These are phyloP conservation scores for Trematomus loennbergii DNA, from an alignment of 2,113 vertebrate genomes.

Conservation along the genomic window DNA sequence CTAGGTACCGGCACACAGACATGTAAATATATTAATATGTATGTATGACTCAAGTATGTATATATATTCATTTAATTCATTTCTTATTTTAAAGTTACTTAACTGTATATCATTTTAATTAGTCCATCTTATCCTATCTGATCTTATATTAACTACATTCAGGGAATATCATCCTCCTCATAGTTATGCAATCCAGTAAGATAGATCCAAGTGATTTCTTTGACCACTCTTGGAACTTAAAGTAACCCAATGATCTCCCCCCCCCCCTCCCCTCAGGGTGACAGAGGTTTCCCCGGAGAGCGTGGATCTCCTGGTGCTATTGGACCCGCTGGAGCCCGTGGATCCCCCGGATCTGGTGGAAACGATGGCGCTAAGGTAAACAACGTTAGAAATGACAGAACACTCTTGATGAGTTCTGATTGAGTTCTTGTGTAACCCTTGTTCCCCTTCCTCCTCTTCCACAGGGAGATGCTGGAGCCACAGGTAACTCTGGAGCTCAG, in stretches of 20 bases:
- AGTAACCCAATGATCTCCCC: conserved; percentile 9
- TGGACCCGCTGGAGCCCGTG: conserved; percentile 91
- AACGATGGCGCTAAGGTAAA: conserved; percentile 98
- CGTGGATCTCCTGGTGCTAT: conserved; percentile 90
- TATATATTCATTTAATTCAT: too few relatives aligned
- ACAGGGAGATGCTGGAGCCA: conserved; percentile 93
- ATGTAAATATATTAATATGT: too few relatives aligned
- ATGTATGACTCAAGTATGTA: too few relatives aligned
- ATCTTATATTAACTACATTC: not conserved
- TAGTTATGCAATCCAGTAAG: too few relatives aligned
- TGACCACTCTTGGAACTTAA: not conserved
- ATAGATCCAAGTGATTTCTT: conserved; percentile 2
- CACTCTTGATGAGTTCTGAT: not conserved
- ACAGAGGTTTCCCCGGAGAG: conserved; percentile 97
- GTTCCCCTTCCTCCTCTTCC: not conserved
- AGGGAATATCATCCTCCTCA: not conserved
- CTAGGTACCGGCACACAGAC: too few relatives aligned
- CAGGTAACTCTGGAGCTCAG: conserved; percentile 90
- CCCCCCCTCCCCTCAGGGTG: conserved; percentile 84
- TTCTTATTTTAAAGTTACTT: too few relatives aligned
- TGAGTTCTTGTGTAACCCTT: not conserved
- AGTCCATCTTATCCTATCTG: too few relatives aligned
- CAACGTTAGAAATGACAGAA: not conserved
- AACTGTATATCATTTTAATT: too few relatives aligned
- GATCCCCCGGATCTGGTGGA: conserved; percentile 91